Evolutionary conservation across 2,113 vertebrate species (phyloP).

Genomic region (human (Homo sapiens)): DNA sequence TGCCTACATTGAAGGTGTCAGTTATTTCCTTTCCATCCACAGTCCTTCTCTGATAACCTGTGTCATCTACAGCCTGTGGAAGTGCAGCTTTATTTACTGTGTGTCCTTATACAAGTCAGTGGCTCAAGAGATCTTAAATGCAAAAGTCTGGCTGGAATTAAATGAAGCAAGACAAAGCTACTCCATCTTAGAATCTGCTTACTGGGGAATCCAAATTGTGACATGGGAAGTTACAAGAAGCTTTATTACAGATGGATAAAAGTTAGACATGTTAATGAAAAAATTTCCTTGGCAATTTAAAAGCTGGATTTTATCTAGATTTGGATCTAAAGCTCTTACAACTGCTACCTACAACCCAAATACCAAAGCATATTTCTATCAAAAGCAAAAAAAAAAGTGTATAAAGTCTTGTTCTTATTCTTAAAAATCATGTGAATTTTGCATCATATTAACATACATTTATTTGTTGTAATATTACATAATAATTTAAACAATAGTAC

Average conservation of each 20-base stretch:
- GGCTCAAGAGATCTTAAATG: neutral
- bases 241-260: neutral
- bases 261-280: neutral
- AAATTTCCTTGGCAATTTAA: neutral
- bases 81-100: neutral
- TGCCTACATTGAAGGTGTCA: neutral
- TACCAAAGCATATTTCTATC: neutral
- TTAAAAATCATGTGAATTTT: neutral
- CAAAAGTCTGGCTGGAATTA: neutral
- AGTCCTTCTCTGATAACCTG: neutral
- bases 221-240: neutral
- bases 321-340: neutral
- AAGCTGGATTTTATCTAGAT: neutral
- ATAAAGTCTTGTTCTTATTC: neutral
- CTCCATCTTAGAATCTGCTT: neutral
- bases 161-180: neutral
- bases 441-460: neutral
- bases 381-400: neutral
- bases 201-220: neutral
- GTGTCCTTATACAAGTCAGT: neutral
- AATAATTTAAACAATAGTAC: neutral
- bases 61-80: neutral
- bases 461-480: neutral
- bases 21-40: neutral
- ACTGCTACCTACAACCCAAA: neutral